These are phyloP conservation scores for Tiliacea citrago DNA, from an alignment of 2,888 invertebrate species.

Conservation along the genomic window DNA sequence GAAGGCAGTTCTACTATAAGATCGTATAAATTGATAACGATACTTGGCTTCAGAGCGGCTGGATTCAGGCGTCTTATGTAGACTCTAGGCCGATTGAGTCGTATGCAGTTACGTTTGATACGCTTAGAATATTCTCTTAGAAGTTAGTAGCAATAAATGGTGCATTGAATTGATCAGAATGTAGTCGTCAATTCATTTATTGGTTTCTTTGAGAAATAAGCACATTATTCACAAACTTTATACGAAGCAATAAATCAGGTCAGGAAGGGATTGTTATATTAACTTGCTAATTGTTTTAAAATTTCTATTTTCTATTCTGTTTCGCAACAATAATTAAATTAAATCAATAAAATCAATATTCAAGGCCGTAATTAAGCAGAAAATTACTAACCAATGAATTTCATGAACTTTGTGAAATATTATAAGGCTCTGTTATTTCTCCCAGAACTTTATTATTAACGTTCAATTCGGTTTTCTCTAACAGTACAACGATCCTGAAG, in stretches of 20 bases:
- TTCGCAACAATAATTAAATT: background rate
- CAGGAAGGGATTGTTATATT: slow-evolving; percentile 4
- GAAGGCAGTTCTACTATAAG: slow-evolving; percentile 23
- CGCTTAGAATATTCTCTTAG: slow-evolving; percentile 34
- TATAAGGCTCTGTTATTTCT: slow-evolving; percentile 31
- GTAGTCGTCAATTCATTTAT: background rate
- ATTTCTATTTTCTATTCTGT: slow-evolving; percentile 2
- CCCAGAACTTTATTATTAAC: slow-evolving; percentile 28
- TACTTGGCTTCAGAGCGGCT: slow-evolving; percentile 21
- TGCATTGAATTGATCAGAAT: slow-evolving; percentile 6
- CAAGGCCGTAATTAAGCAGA: slow-evolving; percentile 4
- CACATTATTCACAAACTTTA: slow-evolving; percentile 4
- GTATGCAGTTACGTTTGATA: slow-evolving; percentile 12
- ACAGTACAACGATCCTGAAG: slow-evolving; percentile 33
- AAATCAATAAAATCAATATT: slow-evolving; percentile 25
- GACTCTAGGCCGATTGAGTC: slow-evolving; percentile 17
- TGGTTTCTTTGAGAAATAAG: slow-evolving; percentile 1
- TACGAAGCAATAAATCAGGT: slow-evolving; percentile 5
- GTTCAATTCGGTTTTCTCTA: slow-evolving; percentile 45
- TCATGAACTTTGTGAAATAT: slow-evolving; percentile 25
- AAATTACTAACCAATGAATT: slow-evolving; percentile 39
- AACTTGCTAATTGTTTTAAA: slow-evolving; percentile 38
- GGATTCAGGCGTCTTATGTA: slow-evolving; percentile 28
- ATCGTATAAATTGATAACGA: slow-evolving; percentile 52
- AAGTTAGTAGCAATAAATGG: slow-evolving; percentile 7